Evolutionary conservation across 1,140 invertebrate genomes (phyloP).

Genomic region (Coptotermes formosanus): DNA sequence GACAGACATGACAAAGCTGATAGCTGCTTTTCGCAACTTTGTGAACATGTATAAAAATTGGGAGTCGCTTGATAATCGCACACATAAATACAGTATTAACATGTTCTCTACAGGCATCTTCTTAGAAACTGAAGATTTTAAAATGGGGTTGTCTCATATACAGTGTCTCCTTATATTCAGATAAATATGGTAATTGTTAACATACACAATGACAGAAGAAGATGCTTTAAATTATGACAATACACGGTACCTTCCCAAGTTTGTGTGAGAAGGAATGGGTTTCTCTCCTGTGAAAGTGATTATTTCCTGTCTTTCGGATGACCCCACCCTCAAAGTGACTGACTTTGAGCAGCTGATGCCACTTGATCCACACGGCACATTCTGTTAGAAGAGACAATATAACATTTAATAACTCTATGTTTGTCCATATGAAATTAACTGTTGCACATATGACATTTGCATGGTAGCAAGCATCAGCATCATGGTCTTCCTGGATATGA

Average conservation of each 20-base stretch:
- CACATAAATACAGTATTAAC: too few relatives aligned
- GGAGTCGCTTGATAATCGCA: too few relatives aligned
- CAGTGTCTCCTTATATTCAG: background rate
- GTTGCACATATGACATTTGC: background rate
- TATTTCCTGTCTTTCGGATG: slow-evolving; percentile 56
- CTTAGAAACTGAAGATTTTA: too few relatives aligned
- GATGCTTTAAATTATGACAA: background rate
- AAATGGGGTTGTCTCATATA: too few relatives aligned
- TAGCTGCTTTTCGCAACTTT: too few relatives aligned
- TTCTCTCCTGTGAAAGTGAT: slow-evolving; percentile 59
- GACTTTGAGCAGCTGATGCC: slow-evolving; percentile 87
- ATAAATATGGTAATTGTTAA: background rate
- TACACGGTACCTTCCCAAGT: slow-evolving; percentile 47
- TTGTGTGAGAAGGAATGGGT: slow-evolving; percentile 47
- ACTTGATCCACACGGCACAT: slow-evolving; percentile 79
- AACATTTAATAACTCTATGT: background rate
- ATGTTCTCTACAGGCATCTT: too few relatives aligned
- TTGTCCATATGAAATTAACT: background rate
- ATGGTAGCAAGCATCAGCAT: too few relatives aligned
- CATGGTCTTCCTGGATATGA: too few relatives aligned
- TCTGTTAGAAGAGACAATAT: slow-evolving; percentile 51
- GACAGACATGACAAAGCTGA: too few relatives aligned
- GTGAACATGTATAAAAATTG: too few relatives aligned
- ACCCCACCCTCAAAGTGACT: slow-evolving; percentile 62
- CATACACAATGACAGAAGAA: background rate